Evolutionary conservation across 2,113 vertebrate genomes (phyloP), one percentile per base, ranked within the genome.

Genomic region (Syngnathus floridae): DNA sequence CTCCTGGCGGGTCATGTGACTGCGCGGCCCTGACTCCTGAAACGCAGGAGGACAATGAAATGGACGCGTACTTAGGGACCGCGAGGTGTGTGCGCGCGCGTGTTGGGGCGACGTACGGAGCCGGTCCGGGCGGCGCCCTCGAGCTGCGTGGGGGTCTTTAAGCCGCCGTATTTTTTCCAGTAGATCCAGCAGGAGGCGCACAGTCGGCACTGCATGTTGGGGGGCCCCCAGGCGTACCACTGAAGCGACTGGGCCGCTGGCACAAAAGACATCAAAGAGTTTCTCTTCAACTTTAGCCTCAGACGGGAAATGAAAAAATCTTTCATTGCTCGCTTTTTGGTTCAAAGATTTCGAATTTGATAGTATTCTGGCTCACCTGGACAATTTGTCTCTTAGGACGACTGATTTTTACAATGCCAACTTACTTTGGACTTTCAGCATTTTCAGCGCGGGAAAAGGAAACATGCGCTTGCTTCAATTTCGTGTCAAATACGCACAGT

Each of bases 161-260:
- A 87, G 26, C 95, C 95, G 1, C 95, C 95, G 0, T 96, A 97
- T 58, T 96, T 97, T 86, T 97, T 97, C 95, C 95, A 97, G 88
- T 97, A 97, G 85, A 94, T 95, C 94, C 95, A 97, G 70, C 94
- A 97, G 49, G 95, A 94, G 65, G 94, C 92, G n/a, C 95, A 97
- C 0, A 97, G 92, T 68, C 94, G 88, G 82, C 95, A 97, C 77
- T 97, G 95, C 95, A 97, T 95, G 88, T 95, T 96, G 62, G 95
- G 94, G n/a, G 95, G 95, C 0, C 95, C 95, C 95, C 95, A 97
- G 67, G 95, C 93, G 2, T 97, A 97, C 95, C 95, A 97, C 88
- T 97, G 95, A 6, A 92, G 91, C 16, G 94, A 96, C 83, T 96
- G 94, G 19, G 94, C 92, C 76, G 94, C 95, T 93, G 79, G 6